Percentiles rank a stretch among this genome's conserved stretches.
These are phyloP conservation scores for Sebastes alutus DNA, from an alignment of 2,797 vertebrate species.

Conservation along the genomic window DNA sequence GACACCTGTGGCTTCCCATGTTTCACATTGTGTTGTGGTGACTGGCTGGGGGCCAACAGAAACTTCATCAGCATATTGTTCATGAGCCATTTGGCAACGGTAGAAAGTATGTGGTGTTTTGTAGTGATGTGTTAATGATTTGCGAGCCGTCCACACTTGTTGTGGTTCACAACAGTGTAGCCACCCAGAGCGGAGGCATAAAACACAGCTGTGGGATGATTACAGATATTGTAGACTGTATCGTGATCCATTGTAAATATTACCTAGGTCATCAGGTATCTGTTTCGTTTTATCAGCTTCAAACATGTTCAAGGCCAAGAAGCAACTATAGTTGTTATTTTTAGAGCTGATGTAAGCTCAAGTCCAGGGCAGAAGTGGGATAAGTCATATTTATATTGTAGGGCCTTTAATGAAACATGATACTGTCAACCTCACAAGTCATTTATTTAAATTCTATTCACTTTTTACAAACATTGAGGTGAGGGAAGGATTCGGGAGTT, in stretches of 20 bases:
- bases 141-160: neutral
- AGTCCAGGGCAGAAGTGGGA: constrained; percentile 31
- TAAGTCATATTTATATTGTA: constrained; percentile 56
- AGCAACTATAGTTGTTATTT: constrained; percentile 53
- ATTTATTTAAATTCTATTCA: constrained; percentile 21
- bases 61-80: constrained; percentile 36
- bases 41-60: constrained; percentile 49
- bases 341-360: constrained; percentile 65
- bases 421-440: constrained; percentile 40
- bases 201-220: constrained; percentile 41
- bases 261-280: constrained; percentile 43
- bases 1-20: constrained; percentile 59
- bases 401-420: constrained; percentile 58
- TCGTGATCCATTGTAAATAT: constrained; percentile 57
- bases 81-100: constrained; percentile 46
- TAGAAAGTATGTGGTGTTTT: constrained; percentile 36
- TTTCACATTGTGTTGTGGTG: constrained; percentile 44
- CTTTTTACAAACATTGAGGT: neutral
- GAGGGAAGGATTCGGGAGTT: neutral
- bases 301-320: constrained; percentile 60
- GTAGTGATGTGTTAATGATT: constrained; percentile 53
- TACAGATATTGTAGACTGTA: constrained; percentile 10
- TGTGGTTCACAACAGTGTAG: constrained; percentile 24
- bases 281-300: constrained; percentile 62
- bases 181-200: constrained; percentile 24